Evolutionary conservation across 2,113 vertebrate genomes (phyloP).

Genomic region (Nibea coibor): DNA sequence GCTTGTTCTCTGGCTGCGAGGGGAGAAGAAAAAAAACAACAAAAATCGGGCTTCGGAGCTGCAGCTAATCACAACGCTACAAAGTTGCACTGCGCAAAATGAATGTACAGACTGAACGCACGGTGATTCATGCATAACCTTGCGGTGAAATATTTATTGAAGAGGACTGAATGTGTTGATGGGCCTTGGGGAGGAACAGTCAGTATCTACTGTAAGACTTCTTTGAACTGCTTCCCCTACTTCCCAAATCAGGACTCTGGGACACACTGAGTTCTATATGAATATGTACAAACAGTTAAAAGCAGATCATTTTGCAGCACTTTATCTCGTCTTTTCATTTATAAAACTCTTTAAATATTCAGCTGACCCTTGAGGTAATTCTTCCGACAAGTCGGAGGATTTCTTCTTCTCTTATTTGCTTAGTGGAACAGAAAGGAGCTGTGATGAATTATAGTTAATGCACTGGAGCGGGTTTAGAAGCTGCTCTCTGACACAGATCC

Average conservation of each 20-base stretch:
- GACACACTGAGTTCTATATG: not conserved
- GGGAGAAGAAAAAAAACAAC: not conserved
- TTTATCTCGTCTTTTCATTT: constrained; percentile 22
- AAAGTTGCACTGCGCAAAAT: not conserved
- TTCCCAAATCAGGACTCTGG: constrained; percentile 13
- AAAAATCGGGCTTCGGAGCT: constrained; percentile 27
- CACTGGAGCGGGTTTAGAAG: not conserved
- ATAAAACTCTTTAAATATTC: constrained; percentile 35
- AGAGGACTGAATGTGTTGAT: constrained; percentile 2
- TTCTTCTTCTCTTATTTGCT: constrained; percentile 13
- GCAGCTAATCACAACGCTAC: constrained; percentile 2
- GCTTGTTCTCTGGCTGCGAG: constrained; percentile 15
- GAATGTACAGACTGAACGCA: constrained; percentile 11
- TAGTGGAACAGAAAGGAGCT: not conserved
- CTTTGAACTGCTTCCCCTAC: constrained; percentile 32
- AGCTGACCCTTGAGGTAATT: constrained; percentile 19
- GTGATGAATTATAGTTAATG: constrained; percentile 7
- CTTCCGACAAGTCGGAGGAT: constrained; percentile 16
- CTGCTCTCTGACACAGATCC: constrained; percentile 8
- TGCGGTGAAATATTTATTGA: constrained; percentile 33
- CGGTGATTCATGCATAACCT: not conserved
- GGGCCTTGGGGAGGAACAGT: constrained; percentile 23
- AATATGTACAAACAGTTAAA: constrained; percentile 29
- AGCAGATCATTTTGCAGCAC: constrained; percentile 20
- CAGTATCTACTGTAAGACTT: not conserved